Evolutionary conservation across 2,113 vertebrate genomes (phyloP).

Genomic region (Megaptera novaeangliae): DNA sequence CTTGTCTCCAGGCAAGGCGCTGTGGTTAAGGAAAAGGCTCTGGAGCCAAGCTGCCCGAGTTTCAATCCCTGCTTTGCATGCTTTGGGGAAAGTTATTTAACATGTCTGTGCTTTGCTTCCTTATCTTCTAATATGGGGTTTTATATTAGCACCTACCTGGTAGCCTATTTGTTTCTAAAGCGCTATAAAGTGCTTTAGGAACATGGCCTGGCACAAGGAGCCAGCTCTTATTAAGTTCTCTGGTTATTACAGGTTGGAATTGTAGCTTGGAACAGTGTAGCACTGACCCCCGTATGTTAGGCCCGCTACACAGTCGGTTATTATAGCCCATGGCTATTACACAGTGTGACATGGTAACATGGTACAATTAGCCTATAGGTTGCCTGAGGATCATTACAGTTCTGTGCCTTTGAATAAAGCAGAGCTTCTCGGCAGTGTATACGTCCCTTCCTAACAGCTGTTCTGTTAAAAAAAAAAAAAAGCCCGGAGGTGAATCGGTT

Average conservation of each 20-base stretch:
- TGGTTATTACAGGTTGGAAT: not conserved
- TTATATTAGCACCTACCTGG: not conserved
- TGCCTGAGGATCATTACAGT: no score
- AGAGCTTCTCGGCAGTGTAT: not conserved
- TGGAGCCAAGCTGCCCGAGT: not conserved
- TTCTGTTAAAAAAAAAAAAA: not conserved
- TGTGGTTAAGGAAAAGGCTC: not conserved
- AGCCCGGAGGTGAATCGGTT: rapidly evolving
- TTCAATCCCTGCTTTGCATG: not conserved
- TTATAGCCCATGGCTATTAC: not conserved
- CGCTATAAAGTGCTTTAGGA: not conserved
- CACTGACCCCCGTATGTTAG: rapidly evolving
- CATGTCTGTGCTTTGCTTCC: not conserved
- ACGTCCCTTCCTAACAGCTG: not conserved
- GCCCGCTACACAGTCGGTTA: rapidly evolving
- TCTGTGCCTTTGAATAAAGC: no score
- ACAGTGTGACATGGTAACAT: not conserved
- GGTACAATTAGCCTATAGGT: not conserved
- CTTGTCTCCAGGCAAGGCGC: not conserved
- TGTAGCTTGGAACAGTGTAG: not conserved
- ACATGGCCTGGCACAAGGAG: not conserved
- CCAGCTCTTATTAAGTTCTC: not conserved
- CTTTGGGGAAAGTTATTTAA: not conserved
- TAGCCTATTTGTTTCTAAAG: not conserved
- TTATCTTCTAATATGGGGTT: not conserved